Evolutionary conservation across 2,888 invertebrate genomes (phyloP).

Genomic region (Actias luna): DNA sequence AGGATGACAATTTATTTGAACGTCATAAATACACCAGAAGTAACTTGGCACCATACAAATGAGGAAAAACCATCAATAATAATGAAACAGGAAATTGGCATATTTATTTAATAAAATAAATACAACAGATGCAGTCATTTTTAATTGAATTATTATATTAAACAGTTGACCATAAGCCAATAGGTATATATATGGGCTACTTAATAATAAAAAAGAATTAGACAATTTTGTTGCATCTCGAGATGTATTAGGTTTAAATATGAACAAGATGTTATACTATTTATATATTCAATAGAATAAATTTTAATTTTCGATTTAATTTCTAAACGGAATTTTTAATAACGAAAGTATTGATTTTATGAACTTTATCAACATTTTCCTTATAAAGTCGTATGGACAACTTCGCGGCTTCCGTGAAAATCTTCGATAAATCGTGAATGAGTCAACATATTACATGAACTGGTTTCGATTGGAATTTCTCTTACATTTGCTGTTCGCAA

Average conservation of each 20-base stretch:
- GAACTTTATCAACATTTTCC: not conserved
- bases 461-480: not conserved
- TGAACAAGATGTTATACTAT: not conserved
- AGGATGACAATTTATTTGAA: not conserved
- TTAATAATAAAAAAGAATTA: not conserved
- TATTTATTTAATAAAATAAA: no score
- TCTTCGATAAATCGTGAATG: not conserved
- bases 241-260: not conserved
- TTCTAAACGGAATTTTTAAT: no score
- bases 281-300: not conserved
- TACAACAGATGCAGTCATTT: no score
- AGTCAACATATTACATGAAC: constrained; percentile 1
- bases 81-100: not conserved
- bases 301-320: no score
- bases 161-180: not conserved
- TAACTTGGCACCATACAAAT: not conserved
- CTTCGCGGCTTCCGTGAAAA: not conserved
- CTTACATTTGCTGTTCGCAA: not conserved
- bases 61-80: not conserved
- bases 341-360: not conserved
- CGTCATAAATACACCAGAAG: not conserved
- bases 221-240: not conserved
- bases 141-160: no score
- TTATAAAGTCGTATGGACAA: not conserved
- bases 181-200: not conserved